phyloP scores from a whole-genome alignment of 2,797 vertebrate genomes.

The Crocidura indochinensis region DNA sequence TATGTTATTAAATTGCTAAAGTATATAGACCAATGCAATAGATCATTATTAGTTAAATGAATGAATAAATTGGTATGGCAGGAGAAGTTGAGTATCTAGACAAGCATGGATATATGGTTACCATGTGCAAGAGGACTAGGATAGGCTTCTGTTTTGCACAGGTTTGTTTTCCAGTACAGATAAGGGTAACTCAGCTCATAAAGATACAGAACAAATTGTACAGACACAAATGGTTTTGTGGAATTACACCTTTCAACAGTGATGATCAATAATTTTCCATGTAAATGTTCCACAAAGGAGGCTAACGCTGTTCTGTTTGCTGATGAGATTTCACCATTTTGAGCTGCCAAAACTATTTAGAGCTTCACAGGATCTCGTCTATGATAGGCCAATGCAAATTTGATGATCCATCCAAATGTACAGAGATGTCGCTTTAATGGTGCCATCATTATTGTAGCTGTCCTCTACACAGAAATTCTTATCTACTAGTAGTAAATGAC shows the following conservation, averaged over 20 bases:
- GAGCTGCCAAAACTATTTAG: slow-evolving; percentile 75
- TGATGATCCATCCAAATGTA: slow-evolving; percentile 75
- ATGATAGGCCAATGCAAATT: slow-evolving; percentile 68
- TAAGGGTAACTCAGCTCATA: neutral
- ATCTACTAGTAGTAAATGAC: slow-evolving; percentile 89
- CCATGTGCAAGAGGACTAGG: neutral
- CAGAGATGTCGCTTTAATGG: slow-evolving; percentile 82
- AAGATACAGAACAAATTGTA: slow-evolving; percentile 20
- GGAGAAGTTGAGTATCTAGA: neutral
- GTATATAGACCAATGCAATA: slow-evolving; percentile 22
- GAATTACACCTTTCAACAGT: slow-evolving; percentile 46
- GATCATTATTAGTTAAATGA: neutral
- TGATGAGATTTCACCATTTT: slow-evolving; percentile 71
- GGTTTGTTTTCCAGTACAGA: neutral
- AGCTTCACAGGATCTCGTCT: slow-evolving; percentile 57
- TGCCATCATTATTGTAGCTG: slow-evolving; percentile 78
- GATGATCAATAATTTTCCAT: slow-evolving; percentile 75
- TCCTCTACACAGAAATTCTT: slow-evolving; percentile 80
- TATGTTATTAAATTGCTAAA: slow-evolving; percentile 49
- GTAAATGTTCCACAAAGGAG: slow-evolving; percentile 72
- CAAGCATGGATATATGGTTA: neutral
- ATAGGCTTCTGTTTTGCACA: neutral
- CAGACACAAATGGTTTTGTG: slow-evolving; percentile 23
- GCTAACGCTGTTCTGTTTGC: slow-evolving; percentile 55
- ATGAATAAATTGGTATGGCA: neutral